Conservation (phyloP, 2,113 vertebrate species). For the Anguilla rostrata region DNA sequence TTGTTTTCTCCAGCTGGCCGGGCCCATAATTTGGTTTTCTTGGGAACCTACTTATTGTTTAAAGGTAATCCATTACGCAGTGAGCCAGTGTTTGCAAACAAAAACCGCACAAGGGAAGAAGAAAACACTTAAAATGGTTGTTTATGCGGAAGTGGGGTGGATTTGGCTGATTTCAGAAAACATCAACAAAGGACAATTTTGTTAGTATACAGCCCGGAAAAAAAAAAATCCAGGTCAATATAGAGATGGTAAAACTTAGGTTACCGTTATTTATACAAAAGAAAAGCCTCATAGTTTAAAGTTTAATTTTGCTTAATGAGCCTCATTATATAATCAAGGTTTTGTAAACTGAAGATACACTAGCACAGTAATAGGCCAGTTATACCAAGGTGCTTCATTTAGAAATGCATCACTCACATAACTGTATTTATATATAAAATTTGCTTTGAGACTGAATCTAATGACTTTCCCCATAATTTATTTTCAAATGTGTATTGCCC, state of each 20-base stretch:
- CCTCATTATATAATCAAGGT: slow-evolving; percentile 24
- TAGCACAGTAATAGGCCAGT: slow-evolving; percentile 18
- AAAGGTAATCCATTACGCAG: slow-evolving; percentile 59
- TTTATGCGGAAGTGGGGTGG: slow-evolving; percentile 70
- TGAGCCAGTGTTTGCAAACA: slow-evolving; percentile 62
- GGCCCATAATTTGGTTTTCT: slow-evolving; percentile 62
- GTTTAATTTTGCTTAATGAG: slow-evolving; percentile 13
- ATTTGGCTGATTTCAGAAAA: slow-evolving; percentile 69
- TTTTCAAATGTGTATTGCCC: not conserved
- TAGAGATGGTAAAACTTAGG: slow-evolving; percentile 63
- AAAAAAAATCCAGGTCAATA: slow-evolving; percentile 68
- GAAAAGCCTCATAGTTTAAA: slow-evolving; percentile 51
- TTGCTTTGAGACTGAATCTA: not conserved
- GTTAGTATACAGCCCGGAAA: slow-evolving; percentile 63
- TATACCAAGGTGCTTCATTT: not conserved
- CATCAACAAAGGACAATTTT: slow-evolving; percentile 68
- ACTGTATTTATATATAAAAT: not conserved
- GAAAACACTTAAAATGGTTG: slow-evolving; percentile 71
- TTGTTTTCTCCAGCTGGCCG: slow-evolving; percentile 46
- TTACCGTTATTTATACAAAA: slow-evolving; percentile 73
- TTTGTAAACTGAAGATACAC: slow-evolving; percentile 12
- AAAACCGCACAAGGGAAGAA: slow-evolving; percentile 63
- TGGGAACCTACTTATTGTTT: slow-evolving; percentile 65
- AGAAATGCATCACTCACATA: slow-evolving; percentile 5
- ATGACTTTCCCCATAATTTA: not conserved